A percentile compares a stretch with the other conserved stretches of the same genome.
These are phyloP conservation scores for Poicephalus meyeri DNA, from an alignment of 2,113 vertebrate genomes.

Conservation along the genomic window DNA sequence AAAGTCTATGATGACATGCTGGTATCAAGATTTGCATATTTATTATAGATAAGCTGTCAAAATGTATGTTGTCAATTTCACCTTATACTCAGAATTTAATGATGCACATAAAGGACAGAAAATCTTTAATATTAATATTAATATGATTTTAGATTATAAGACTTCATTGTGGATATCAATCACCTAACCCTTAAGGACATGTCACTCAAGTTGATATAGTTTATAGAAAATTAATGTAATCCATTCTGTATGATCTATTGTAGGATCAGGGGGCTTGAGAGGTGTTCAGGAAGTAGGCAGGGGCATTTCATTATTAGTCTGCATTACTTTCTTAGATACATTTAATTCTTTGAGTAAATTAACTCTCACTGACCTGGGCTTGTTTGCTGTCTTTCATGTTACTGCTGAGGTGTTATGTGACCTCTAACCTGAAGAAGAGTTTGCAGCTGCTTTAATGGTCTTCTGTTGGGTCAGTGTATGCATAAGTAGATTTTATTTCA, in stretches of 20 bases:
- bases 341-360: constrained; percentile 7
- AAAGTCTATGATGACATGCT: constrained; percentile 76
- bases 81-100: constrained; percentile 81
- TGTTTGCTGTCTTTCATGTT: neutral
- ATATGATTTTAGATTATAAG: constrained; percentile 85
- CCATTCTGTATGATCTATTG: constrained; percentile 74
- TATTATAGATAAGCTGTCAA: constrained; percentile 87
- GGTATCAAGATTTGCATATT: constrained; percentile 81
- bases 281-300: neutral
- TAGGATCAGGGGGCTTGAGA: neutral
- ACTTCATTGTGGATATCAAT: constrained; percentile 81
- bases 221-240: constrained; percentile 82
- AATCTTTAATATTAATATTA: constrained; percentile 89
- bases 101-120: constrained; percentile 81
- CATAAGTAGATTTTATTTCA: constrained; percentile 11
- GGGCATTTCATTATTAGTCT: neutral
- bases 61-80: constrained; percentile 84
- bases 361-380: neutral
- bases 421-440: neutral
- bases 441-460: neutral
- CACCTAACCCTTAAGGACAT: constrained; percentile 81
- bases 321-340: neutral
- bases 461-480: neutral
- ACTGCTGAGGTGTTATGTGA: neutral
- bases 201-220: constrained; percentile 80